Base-by-base conservation (phyloP, 2,113 vertebrate genomes). In the Rhabdomys dilectus region DNA sequence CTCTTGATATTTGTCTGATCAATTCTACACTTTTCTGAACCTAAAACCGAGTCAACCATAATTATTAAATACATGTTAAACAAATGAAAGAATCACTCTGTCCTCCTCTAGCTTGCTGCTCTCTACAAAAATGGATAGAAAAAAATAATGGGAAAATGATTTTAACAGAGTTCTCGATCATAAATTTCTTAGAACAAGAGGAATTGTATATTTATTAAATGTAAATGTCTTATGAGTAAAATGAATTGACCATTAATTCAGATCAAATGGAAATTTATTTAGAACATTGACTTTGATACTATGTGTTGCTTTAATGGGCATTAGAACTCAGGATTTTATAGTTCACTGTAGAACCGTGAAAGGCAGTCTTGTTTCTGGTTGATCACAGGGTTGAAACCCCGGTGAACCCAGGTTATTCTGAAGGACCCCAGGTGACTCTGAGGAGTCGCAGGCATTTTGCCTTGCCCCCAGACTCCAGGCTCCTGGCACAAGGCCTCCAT, bases 51-150 rank as follows among this genome's bases (percentile, higher is more conserved):
- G 0, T n/a, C 92, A 42, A 68, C 15, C 7, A 66, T 1, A 56
- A n/a, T 76, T 93, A 58, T 36, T 89, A 82, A 39, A 76, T 56
- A 22, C 48, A 70, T 48, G 9, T 62, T 31, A 96, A 94, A 89
- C 13, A 75, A 85, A 51, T 68, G 7, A 29, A 75, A 42, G 3
- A n/a, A 53, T 34, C 17, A 10, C 48, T 56, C 11, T 2, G 3
- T 19, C 1, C 29, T 62, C 12, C 16, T 13, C 4, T 42, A 4
- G 4, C 7, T 66, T 21, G 4, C 9, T 19, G 7, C 13, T 31
- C 16, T 13, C 7, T 26, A 4, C 31, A 75, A 29, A 29, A 72
- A 75, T 48, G 3, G 58, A 85, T 48, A 10, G 4, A 73, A 21
- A 73, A 19, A 73, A 31, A 12, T 21, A 45, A 36, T 22, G 21